Evolutionary conservation across 2,888 invertebrate species (phyloP).

Genomic region (Drosophila kanekoi): DNA sequence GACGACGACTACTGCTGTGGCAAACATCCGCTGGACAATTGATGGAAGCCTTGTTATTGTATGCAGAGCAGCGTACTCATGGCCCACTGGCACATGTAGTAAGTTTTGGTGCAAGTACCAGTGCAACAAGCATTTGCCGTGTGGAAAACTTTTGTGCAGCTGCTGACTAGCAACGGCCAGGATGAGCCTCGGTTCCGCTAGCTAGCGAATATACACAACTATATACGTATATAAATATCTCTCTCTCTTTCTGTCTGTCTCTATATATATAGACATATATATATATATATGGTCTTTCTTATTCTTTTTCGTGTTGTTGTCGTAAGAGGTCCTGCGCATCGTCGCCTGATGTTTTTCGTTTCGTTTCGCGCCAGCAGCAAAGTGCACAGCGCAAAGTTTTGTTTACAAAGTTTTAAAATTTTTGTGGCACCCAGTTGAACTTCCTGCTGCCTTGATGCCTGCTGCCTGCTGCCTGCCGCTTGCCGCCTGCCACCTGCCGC

Average conservation of each 20-base stretch:
- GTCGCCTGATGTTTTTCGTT: conserved; percentile 65
- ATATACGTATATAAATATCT: background rate
- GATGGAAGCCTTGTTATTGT: conserved; percentile 70
- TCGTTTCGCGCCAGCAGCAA: conserved; percentile 70
- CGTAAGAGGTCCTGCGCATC: conserved; percentile 52
- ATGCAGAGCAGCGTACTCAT: conserved; percentile 39
- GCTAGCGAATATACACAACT: background rate
- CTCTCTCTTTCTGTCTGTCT: too few relatives aligned
- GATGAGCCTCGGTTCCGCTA: conserved; percentile 24
- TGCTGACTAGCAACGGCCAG: conserved; percentile 56
- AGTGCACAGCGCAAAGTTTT: conserved; percentile 77
- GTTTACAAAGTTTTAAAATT: conserved; percentile 81
- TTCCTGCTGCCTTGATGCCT: conserved; percentile 48
- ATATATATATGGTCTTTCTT: background rate
- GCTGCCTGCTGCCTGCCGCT: background rate
- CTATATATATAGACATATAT: background rate
- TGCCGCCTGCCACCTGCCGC: conserved; percentile 1
- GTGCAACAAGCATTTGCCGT: conserved; percentile 74
- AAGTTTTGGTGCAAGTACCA: conserved; percentile 57
- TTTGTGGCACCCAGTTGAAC: conserved; percentile 79
- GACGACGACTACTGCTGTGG: conserved; percentile 51
- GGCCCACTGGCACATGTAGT: conserved; percentile 14
- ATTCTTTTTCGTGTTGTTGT: conserved; percentile 19
- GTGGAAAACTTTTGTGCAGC: conserved; percentile 73
- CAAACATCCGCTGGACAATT: conserved; percentile 79